Base-by-base conservation (phyloP, 1,140 invertebrate genomes). In the Macrosteles quadrilineatus region DNA sequence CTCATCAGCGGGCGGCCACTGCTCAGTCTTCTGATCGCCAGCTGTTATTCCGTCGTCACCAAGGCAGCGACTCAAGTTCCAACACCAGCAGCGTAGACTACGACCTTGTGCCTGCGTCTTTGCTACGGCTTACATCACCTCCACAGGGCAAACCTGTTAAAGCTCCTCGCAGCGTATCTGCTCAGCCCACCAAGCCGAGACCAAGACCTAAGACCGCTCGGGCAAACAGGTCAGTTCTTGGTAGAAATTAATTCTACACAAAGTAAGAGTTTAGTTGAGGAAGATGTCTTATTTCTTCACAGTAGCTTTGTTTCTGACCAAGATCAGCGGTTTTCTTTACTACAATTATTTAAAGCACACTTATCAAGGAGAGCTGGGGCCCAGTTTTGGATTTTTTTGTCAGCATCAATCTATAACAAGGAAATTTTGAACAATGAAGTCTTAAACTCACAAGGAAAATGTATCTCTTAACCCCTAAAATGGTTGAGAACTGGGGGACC, bases 171-270 rank as follows among this genome's bases (percentile, higher is more conserved):
- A 36, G 32, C 32, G 14, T 14, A 4, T 11, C 71, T 11, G 17
- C 40, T 32, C 14, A 43, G 55, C 36, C 40, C n/a, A 68, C 32
- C 68, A 70, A 53, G 19, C 19, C 68, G 0, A 76, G 76, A 53
- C 78, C 77, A 74, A 59, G 82, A 63, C 77, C 81, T 4, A 82
- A 80, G 77, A 83, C 81, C 40, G 81, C 80, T 1, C 81, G 78
- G 76, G 75, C 75, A 19, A 83, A 83, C 72, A 77, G 80, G 82
- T 82, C 73, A n/a, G n/a, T n/a, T n/a, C n/a, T 68, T 19, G 23
- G n/a, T 50, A 17, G 12, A 66, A 9, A 1, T 30, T 19, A 25
- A 17, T n/a, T 69, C 31, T 25, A 47, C 32, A 64, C 9, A 11
- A n/a, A 11, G 9, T 43, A n/a, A 43, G n/a, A n/a, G n/a, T n/a